phyloP scores from a whole-genome alignment of 2,113 vertebrate species.

The Vidua chalybeata region DNA sequence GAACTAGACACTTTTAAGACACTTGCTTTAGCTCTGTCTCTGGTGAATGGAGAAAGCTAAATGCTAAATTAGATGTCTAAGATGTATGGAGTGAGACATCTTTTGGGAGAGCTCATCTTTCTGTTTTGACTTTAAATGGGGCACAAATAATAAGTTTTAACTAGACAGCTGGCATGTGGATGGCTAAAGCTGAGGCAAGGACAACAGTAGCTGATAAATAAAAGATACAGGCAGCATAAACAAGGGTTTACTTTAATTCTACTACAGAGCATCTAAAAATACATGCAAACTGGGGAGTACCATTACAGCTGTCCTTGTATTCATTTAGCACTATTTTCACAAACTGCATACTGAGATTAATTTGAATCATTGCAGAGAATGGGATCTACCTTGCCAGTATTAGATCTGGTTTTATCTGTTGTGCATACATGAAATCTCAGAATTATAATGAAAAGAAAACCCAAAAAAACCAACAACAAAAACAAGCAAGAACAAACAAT shows the following conservation, averaged over 20 bases:
- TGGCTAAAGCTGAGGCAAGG: neutral
- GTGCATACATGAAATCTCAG: neutral
- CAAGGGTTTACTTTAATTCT: neutral
- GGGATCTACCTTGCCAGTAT: neutral
- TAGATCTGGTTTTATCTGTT: neutral
- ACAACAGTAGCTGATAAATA: neutral
- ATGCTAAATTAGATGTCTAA: neutral
- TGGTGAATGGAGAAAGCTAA: neutral
- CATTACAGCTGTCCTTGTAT: neutral
- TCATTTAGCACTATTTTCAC: neutral
- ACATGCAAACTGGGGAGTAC: neutral
- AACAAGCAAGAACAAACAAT: neutral
- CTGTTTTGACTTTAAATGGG: constrained; percentile 31
- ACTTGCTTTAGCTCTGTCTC: neutral
- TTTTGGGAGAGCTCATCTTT: constrained; percentile 21
- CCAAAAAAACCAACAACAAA: no score
- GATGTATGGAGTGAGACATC: neutral
- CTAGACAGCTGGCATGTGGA: neutral
- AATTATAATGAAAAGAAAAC: neutral
- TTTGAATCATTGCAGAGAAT: neutral
- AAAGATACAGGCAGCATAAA: neutral
- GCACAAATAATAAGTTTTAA: constrained; percentile 25
- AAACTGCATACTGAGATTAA: neutral
- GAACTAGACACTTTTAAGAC: neutral
- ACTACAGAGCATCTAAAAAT: neutral